Evolutionary conservation across 2,888 invertebrate genomes (phyloP).

Genomic region (Orchesella flavescens): DNA sequence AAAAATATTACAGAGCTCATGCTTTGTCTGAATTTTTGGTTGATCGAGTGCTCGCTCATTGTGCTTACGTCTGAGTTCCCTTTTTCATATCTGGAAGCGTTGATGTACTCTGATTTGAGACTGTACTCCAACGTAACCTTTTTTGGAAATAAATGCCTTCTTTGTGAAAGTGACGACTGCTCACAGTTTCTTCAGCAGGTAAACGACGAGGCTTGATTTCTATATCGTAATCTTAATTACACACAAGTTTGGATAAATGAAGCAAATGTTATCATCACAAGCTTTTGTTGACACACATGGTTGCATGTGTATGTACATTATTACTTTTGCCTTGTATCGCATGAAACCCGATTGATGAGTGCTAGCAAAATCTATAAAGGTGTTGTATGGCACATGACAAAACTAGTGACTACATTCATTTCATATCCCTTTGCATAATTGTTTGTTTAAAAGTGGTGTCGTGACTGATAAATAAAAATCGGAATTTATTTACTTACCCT

Average conservation of each 20-base stretch:
- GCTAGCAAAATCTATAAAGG: too few relatives aligned
- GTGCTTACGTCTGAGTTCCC: neutral
- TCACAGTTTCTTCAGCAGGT: slow-evolving; percentile 12
- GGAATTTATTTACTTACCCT: too few relatives aligned
- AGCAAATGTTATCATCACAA: slow-evolving; percentile 8
- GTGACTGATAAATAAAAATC: too few relatives aligned
- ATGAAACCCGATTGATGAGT: too few relatives aligned
- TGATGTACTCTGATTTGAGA: slow-evolving; percentile 21
- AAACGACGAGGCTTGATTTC: too few relatives aligned
- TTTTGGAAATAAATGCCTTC: slow-evolving; percentile 43
- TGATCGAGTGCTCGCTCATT: too few relatives aligned
- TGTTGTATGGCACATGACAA: too few relatives aligned
- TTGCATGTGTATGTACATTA: neutral
- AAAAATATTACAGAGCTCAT: neutral
- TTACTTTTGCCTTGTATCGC: neutral
- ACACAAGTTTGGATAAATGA: too few relatives aligned
- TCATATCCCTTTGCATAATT: neutral
- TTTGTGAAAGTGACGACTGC: slow-evolving; percentile 48
- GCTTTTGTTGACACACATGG: slow-evolving; percentile 24
- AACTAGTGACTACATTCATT: too few relatives aligned
- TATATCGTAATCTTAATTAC: too few relatives aligned
- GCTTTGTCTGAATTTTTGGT: too few relatives aligned
- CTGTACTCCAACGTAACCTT: slow-evolving; percentile 15
- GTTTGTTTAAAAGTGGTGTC: neutral
- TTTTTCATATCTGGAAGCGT: slow-evolving; percentile 50